Conservation (phyloP, 2,113 vertebrate genomes). For the Oxyura jamaicensis region DNA sequence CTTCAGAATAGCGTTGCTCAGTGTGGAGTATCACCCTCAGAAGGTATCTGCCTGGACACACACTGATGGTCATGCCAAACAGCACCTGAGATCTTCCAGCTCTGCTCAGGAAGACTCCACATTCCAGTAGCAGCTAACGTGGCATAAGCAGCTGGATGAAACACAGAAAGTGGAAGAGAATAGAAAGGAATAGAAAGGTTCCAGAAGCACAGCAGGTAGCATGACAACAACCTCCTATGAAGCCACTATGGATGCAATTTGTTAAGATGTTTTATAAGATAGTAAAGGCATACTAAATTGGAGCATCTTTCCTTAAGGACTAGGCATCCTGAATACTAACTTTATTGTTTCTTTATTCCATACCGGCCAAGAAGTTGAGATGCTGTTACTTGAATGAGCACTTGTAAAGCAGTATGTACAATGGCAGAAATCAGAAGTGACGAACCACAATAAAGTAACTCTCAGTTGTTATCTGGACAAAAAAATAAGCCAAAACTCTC, state of each 20-base stretch:
- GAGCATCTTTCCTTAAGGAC: background rate
- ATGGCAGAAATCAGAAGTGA: background rate
- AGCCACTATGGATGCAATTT: background rate
- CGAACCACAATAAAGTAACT: background rate
- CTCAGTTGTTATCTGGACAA: background rate
- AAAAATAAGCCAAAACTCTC: background rate
- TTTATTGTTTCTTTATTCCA: background rate
- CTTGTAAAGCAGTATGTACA: background rate
- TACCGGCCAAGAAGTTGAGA: background rate
- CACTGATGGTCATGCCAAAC: accelerated
- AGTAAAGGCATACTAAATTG: background rate
- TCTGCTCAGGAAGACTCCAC: background rate
- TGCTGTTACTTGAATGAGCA: background rate
- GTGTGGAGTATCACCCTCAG: background rate
- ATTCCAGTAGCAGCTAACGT: background rate
- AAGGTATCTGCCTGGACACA: background rate
- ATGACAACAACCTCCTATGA: background rate
- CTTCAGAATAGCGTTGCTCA: background rate
- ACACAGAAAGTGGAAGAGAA: background rate
- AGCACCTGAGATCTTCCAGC: background rate
- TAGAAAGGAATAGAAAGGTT: background rate
- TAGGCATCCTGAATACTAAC: background rate
- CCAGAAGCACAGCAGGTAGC: background rate
- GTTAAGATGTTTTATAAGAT: background rate
- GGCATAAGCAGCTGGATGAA: background rate